Conservation (phyloP, 1,140 invertebrate species). For the Neocloeon triangulifer region DNA sequence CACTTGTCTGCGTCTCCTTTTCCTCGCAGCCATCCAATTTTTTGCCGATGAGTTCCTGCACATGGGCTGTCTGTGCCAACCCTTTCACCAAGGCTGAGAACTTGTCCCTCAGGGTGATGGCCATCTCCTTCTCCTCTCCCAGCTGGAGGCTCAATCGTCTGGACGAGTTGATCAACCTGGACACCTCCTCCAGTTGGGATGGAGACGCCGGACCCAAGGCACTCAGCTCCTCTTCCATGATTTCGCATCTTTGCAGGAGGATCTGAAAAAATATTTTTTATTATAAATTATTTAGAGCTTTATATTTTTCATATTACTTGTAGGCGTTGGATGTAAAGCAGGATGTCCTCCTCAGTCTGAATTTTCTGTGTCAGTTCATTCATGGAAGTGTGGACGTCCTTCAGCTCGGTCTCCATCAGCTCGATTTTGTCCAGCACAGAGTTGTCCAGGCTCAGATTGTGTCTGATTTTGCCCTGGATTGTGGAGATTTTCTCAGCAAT, state of each 20-base stretch:
- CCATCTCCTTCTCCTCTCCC: conserved; percentile 47
- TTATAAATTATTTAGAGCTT: not conserved
- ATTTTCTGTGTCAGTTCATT: conserved; percentile 48
- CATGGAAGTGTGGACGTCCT: conserved; percentile 37
- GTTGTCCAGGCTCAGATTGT: conserved; percentile 41
- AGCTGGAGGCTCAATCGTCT: conserved; percentile 41
- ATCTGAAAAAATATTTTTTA: conserved; percentile 21
- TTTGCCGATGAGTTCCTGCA: conserved; percentile 32
- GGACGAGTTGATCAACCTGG: conserved; percentile 36
- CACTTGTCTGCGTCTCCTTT: conserved; percentile 38
- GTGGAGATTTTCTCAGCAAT: conserved; percentile 34
- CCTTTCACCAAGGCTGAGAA: conserved; percentile 43
- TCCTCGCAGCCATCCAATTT: conserved; percentile 44
- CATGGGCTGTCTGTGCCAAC: conserved; percentile 33
- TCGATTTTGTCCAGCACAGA: conserved; percentile 44
- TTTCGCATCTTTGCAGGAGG: conserved; percentile 40
- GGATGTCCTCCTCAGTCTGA: conserved; percentile 56
- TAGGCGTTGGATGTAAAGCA: conserved; percentile 51
- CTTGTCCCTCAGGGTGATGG: conserved; percentile 39
- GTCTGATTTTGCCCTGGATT: conserved; percentile 37
- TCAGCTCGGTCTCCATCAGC: conserved; percentile 44
- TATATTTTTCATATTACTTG: conserved; percentile 17
- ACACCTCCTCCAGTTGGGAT: conserved; percentile 48
- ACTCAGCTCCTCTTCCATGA: conserved; percentile 55
- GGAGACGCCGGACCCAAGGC: conserved; percentile 43